Percentiles rank a stretch among this genome's conserved stretches.
Evolutionary conservation across 2,888 invertebrate species (phyloP).

Genomic region (Marasmarcha lunaedactyla): DNA sequence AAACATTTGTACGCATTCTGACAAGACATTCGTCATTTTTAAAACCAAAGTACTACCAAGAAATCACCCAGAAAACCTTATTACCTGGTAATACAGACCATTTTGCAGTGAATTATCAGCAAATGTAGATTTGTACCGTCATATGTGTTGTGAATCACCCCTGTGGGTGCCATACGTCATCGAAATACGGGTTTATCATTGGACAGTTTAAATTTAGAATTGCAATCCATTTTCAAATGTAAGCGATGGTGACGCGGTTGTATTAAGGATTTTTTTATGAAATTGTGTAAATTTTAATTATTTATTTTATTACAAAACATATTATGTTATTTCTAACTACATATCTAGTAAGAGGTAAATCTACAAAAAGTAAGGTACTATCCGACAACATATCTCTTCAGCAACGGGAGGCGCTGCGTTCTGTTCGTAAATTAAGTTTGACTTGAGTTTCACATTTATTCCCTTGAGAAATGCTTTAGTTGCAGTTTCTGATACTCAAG

Average conservation of each 20-base stretch:
- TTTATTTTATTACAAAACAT: too few relatives aligned
- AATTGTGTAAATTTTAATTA: too few relatives aligned
- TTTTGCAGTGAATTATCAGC: not conserved
- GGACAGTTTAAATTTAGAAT: constrained; percentile 58
- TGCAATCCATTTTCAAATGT: constrained; percentile 37
- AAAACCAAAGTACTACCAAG: not conserved
- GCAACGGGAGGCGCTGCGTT: too few relatives aligned
- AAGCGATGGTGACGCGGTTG: not conserved
- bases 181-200: constrained; percentile 21
- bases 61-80: not conserved
- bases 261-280: too few relatives aligned
- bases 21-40: constrained; percentile 1
- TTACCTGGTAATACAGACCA: not conserved
- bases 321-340: too few relatives aligned
- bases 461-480: too few relatives aligned
- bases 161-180: constrained; percentile 54
- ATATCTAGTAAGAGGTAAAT: too few relatives aligned
- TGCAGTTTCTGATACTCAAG: too few relatives aligned
- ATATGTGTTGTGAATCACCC: constrained; percentile 39
- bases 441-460: too few relatives aligned
- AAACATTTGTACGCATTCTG: not conserved
- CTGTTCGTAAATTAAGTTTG: too few relatives aligned
- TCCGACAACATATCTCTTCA: too few relatives aligned
- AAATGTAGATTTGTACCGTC: not conserved
- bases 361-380: too few relatives aligned